Conservation (phyloP, 1,140 invertebrate genomes). For the Drosophila setifemur region DNA sequence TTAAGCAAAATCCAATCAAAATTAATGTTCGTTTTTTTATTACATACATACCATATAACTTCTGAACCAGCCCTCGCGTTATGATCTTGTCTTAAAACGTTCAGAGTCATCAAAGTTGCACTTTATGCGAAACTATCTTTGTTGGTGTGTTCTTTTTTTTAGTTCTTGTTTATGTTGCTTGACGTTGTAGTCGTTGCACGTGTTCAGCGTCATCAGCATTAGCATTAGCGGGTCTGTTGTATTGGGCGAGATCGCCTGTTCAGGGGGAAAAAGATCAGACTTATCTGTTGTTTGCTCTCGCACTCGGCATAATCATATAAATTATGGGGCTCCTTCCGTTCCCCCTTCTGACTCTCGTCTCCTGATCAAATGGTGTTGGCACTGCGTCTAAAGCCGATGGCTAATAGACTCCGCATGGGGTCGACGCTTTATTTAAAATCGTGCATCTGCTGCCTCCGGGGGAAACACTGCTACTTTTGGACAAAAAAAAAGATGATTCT, state of each 20-base stretch:
- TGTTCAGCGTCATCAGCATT: conserved; percentile 75
- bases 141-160: conserved; percentile 10
- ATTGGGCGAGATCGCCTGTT: conserved; percentile 69
- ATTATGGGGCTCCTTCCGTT: conserved; percentile 50
- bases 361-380: conserved; percentile 66
- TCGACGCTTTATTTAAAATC: conserved; percentile 30
- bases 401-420: conserved; percentile 69
- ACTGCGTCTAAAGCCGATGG: conserved; percentile 51
- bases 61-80: not conserved
- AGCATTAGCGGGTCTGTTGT: conserved; percentile 72
- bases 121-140: conserved; percentile 72
- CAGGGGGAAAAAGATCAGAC: conserved; percentile 30
- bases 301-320: conserved; percentile 67
- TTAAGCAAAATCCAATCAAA: too few species aligned
- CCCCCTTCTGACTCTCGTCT: conserved; percentile 2
- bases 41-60: not conserved
- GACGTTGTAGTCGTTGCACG: conserved; percentile 29
- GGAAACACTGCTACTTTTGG: not conserved
- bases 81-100: conserved; percentile 79
- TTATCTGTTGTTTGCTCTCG: conserved; percentile 40
- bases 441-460: conserved; percentile 4
- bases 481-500: conserved; percentile 26
- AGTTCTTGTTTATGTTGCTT: conserved; percentile 15
- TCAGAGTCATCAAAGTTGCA: conserved; percentile 79
- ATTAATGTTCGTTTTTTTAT: too few species aligned